Base-by-base conservation (phyloP, 2,888 invertebrate genomes). In the Netelia virgata region DNA sequence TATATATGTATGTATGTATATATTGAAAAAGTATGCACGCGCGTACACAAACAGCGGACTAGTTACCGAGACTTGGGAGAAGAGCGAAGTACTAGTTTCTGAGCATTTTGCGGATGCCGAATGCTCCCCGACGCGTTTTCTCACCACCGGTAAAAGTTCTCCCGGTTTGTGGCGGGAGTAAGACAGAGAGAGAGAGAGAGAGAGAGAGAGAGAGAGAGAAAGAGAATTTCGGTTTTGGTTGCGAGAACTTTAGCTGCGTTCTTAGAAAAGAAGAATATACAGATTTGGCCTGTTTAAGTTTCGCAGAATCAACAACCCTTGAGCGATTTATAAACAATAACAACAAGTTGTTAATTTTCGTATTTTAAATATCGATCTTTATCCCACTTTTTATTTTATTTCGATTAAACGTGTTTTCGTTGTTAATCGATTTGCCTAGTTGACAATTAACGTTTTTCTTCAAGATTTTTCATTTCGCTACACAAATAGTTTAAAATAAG, bases 131-230 rank as follows among this genome's bases (percentile, higher is more conserved):
- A 10, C 16, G 75, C 63, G 74, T 63, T 74, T 81, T 81, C 74
- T 75, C 68, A n/a, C 55, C 74, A 55, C 63, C 81, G 74, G 74
- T 81, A 74, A 81, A 75, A 81, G 80, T 81, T 81, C 68, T 74
- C 68, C 74, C 73, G 68, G 68, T 47, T 18, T 9, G 43, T 36
- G n/a, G 11, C 8, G 43, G 8, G 18, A 61, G 57, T n/a, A 14
- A 57, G 57, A 57, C 2, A 57, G 61, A 61, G 28, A 23, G 14
- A 61, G 28, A 61, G 28, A 1, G 23, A 61, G 61, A 61, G 23
- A 61, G 61, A 61, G 57, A 11, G 36, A 28, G 41, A 66, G 53
- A 64, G 23, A 61, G 61, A 61, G 57, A 11, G 36, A 28, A 20
- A 66, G 53, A 64, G 57, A 36, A 28, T 59, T 74, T 74, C 64